A percentile compares a stretch with the other conserved stretches of the same genome.
These are phyloP conservation scores for Crossaster papposus DNA, from an alignment of 53 echinoderm and acorn worm species.

Conservation along the genomic window DNA sequence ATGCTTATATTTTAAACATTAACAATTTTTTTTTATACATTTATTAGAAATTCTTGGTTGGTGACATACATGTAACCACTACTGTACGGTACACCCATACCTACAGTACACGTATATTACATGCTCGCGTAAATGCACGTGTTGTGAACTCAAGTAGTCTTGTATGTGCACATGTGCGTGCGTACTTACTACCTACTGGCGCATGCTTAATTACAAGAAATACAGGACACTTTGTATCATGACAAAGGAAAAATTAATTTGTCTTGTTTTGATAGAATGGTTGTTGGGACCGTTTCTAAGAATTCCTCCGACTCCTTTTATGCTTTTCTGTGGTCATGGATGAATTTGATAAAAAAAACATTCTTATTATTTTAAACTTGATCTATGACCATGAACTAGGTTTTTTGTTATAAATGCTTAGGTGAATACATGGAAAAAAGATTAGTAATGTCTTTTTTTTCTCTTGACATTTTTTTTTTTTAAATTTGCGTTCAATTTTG, in stretches of 20 bases:
- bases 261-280: not conserved
- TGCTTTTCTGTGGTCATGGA: not conserved
- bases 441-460: not conserved
- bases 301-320: not conserved
- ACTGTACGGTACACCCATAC: too few relatives aligned
- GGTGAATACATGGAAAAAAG: not conserved
- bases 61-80: too few relatives aligned
- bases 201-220: not conserved
- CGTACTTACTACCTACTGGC: not conserved
- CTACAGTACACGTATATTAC: not conserved
- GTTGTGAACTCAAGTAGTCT: not conserved
- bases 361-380: slow-evolving; percentile 11
- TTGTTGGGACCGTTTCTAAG: not conserved
- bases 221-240: not conserved
- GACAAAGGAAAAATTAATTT: not conserved
- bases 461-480: not conserved
- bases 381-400: not conserved
- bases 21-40: too few relatives aligned
- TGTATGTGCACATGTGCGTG: not conserved
- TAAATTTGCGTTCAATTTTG: slow-evolving; percentile 5
- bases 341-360: slow-evolving; percentile 37
- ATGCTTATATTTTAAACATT: too few relatives aligned
- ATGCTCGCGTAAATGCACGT: not conserved
- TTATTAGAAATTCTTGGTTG: too few relatives aligned
- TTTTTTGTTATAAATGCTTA: not conserved